Evolutionary conservation across 64 coral and sea anemone genomes (phyloP).

Genomic region (Pocillopora damicornis): DNA sequence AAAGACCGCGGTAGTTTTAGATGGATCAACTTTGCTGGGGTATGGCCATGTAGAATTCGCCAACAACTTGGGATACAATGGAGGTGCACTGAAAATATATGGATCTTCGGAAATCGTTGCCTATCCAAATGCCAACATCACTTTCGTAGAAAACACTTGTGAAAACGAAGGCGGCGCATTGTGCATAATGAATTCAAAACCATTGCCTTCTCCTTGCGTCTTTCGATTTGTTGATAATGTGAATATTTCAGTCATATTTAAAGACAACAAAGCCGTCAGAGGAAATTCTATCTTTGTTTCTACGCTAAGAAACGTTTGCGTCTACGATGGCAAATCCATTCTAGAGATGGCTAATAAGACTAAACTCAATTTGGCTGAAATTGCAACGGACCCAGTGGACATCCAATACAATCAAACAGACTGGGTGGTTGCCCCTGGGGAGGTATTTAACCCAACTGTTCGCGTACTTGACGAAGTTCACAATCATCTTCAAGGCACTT

Average conservation of each 20-base stretch:
- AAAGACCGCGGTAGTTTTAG: constrained; percentile 63
- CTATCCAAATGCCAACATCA: constrained; percentile 30
- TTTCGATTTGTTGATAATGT: constrained; percentile 59
- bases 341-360: neutral
- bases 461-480: constrained; percentile 63
- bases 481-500: constrained; percentile 47
- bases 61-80: constrained; percentile 59
- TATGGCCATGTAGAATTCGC: constrained; percentile 19
- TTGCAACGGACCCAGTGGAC: constrained; percentile 70
- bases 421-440: constrained; percentile 73
- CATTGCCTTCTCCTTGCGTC: constrained; percentile 65
- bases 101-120: constrained; percentile 61
- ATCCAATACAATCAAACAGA: constrained; percentile 28
- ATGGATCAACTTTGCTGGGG: constrained; percentile 48
- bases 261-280: constrained; percentile 36
- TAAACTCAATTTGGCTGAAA: constrained; percentile 22
- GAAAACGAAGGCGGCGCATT: constrained; percentile 70
- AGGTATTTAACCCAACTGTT: constrained; percentile 65
- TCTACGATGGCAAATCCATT: constrained; percentile 56
- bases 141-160: constrained; percentile 53
- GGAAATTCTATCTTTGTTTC: constrained; percentile 66
- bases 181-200: constrained; percentile 32
- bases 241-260: constrained; percentile 63
- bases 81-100: constrained; percentile 79
- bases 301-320: constrained; percentile 65